A percentile compares a stretch with the other conserved stretches of the same genome.
phyloP scores from a whole-genome alignment of 2,888 invertebrate species.

The Cartodere bifasciata region DNA sequence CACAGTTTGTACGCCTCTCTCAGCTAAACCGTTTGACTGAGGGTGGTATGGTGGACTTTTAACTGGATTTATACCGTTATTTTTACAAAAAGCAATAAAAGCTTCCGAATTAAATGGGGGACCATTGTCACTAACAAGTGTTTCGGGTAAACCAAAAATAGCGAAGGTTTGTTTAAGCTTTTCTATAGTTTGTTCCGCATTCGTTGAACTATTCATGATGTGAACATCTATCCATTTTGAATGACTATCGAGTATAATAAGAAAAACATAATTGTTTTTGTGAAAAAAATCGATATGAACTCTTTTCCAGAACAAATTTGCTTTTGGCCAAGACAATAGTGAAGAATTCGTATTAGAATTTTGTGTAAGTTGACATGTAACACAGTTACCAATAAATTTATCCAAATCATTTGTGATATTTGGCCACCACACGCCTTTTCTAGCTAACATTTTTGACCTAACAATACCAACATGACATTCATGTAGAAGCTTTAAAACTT shows the following conservation, averaged over 20 bases:
- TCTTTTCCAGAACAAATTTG: constrained; percentile 4
- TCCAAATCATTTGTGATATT: constrained; percentile 14
- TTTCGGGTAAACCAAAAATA: constrained; percentile 15
- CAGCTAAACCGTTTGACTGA: constrained; percentile 16
- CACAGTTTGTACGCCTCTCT: constrained; percentile 16
- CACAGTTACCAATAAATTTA: constrained; percentile 13
- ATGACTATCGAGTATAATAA: constrained; percentile 15
- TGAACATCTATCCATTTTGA: constrained; percentile 18
- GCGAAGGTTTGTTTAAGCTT: constrained; percentile 16
- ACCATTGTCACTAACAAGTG: constrained; percentile 18
- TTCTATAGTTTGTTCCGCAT: constrained; percentile 12
- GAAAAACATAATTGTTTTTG: constrained; percentile 10
- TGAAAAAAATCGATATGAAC: constrained; percentile 10
- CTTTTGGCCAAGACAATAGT: constrained; percentile 14
- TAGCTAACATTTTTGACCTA: constrained; percentile 15
- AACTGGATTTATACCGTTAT: constrained; percentile 17
- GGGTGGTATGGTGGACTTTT: constrained; percentile 18
- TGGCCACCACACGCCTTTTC: constrained; percentile 17
- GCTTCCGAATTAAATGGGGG: constrained; percentile 16
- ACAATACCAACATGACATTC: constrained; percentile 16
- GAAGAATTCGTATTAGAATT: constrained; percentile 13
- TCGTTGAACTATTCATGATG: constrained; percentile 15
- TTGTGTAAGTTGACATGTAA: constrained; percentile 14
- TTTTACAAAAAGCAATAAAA: constrained; percentile 16
- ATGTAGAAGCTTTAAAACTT: constrained; percentile 14